A percentile compares a stretch with the other conserved stretches of the same genome.
Conservation (phyloP, 1,140 invertebrate genomes). For the Lepidurus couesii region DNA sequence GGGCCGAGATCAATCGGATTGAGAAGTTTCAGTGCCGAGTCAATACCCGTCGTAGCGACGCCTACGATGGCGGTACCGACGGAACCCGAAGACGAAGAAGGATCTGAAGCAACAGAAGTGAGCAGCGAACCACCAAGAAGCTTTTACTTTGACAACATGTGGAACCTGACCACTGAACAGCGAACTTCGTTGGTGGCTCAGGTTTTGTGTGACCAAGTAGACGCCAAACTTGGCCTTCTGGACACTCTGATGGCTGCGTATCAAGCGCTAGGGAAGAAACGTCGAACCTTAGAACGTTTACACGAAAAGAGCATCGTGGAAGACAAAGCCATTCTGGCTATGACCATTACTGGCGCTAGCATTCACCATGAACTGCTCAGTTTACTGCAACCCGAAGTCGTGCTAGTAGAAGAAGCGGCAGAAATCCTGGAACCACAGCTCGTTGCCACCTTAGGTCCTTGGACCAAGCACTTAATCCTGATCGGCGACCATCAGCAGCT, state of each 20-base stretch:
- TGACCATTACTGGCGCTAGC: slow-evolving; percentile 51
- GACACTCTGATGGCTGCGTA: neutral
- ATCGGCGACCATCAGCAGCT: slow-evolving; percentile 44
- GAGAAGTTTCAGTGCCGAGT: neutral
- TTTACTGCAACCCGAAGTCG: slow-evolving; percentile 43
- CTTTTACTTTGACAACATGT: neutral
- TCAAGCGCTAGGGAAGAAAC: slow-evolving; percentile 28
- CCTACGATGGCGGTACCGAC: too few relatives aligned
- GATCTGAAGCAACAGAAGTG: neutral
- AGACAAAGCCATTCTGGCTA: slow-evolving; percentile 43
- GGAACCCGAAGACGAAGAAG: neutral
- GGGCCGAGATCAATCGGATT: neutral
- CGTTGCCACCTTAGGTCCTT: slow-evolving; percentile 44
- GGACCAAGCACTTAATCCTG: slow-evolving; percentile 47
- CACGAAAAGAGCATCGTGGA: slow-evolving; percentile 23
- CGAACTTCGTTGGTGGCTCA: neutral
- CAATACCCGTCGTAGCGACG: neutral
- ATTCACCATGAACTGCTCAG: slow-evolving; percentile 42
- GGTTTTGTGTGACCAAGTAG: slow-evolving; percentile 23
- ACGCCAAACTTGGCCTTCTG: slow-evolving; percentile 23
- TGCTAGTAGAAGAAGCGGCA: slow-evolving; percentile 50
- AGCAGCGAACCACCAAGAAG: neutral
- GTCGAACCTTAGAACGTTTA: slow-evolving; percentile 13
- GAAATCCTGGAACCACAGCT: slow-evolving; percentile 49
- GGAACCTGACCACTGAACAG: neutral